Evolutionary conservation across 1,140 invertebrate genomes (phyloP).

Genomic region (Pissodes strobi): DNA sequence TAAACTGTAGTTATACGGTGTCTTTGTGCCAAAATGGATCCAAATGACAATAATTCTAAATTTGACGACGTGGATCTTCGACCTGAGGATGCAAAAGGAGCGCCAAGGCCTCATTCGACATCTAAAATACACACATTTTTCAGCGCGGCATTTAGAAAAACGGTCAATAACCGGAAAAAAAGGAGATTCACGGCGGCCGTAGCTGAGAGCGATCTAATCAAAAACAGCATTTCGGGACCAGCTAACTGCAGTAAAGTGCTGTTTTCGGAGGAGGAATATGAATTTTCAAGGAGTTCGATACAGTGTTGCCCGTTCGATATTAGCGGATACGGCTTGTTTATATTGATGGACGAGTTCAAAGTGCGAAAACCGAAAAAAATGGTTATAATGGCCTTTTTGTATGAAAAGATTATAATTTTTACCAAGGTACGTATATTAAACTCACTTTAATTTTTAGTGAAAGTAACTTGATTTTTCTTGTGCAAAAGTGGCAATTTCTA

Average conservation of each 20-base stretch:
- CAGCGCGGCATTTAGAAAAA: not conserved
- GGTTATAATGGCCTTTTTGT: slow-evolving; percentile 22
- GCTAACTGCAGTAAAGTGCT: slow-evolving; percentile 6
- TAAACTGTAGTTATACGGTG: no score
- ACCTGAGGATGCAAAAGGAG: not conserved
- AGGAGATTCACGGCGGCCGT: not conserved
- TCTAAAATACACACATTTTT: not conserved
- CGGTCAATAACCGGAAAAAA: not conserved
- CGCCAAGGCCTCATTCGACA: not conserved
- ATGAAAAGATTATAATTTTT: slow-evolving; percentile 26
- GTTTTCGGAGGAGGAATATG: slow-evolving; percentile 1
- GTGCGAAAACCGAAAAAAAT: slow-evolving; percentile 18
- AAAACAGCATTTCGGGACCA: slow-evolving; percentile 10
- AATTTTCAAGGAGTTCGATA: not conserved
- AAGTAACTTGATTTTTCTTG: no score
- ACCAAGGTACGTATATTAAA: slow-evolving; percentile 9
- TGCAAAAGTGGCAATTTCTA: no score
- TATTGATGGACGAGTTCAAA: slow-evolving; percentile 28
- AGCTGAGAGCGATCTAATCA: not conserved
- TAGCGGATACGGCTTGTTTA: slow-evolving; percentile 20
- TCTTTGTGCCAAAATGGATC: no score
- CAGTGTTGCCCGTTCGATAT: slow-evolving; percentile 26
- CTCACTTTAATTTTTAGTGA: no score
- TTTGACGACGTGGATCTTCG: not conserved
- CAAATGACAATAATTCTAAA: no score